Conservation (phyloP, 2,797 vertebrate genomes). For the Meriones psammophilus region DNA sequence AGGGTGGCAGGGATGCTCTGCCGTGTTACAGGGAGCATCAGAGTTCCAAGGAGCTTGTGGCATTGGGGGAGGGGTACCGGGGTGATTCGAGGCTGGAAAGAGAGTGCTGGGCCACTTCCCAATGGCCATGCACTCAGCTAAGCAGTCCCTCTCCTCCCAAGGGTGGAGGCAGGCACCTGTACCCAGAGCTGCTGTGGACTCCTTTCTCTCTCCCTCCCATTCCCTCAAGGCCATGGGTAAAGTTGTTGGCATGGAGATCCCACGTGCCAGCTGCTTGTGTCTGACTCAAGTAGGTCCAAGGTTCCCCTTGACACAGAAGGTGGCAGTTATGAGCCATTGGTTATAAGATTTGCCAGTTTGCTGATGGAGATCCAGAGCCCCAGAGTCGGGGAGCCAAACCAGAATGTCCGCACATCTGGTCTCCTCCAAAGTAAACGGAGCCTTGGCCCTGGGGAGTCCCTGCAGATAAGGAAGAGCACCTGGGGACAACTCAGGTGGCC, state of each 20-base stretch:
- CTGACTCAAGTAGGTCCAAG: neutral
- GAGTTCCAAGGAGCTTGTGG: neutral
- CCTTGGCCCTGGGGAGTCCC: neutral
- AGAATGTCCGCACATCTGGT: neutral
- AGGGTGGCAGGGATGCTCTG: neutral
- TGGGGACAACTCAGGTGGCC: neutral
- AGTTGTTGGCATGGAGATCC: neutral
- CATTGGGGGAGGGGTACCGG: fast-evolving
- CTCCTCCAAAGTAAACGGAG: neutral
- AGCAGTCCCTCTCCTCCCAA: neutral
- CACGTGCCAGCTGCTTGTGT: neutral
- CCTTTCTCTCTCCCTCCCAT: neutral
- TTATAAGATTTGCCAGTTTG: neutral
- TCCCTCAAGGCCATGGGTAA: neutral
- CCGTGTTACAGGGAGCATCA: neutral
- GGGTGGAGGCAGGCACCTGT: neutral
- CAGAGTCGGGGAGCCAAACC: neutral
- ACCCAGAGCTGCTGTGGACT: neutral
- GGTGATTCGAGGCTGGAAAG: neutral
- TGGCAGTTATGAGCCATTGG: neutral
- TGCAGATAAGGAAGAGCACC: neutral
- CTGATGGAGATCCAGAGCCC: neutral
- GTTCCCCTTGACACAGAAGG: neutral
- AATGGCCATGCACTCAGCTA: neutral
- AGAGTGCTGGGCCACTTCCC: neutral